phyloP scores from a whole-genome alignment of 2,113 vertebrate species.

The Arizona elegans region DNA sequence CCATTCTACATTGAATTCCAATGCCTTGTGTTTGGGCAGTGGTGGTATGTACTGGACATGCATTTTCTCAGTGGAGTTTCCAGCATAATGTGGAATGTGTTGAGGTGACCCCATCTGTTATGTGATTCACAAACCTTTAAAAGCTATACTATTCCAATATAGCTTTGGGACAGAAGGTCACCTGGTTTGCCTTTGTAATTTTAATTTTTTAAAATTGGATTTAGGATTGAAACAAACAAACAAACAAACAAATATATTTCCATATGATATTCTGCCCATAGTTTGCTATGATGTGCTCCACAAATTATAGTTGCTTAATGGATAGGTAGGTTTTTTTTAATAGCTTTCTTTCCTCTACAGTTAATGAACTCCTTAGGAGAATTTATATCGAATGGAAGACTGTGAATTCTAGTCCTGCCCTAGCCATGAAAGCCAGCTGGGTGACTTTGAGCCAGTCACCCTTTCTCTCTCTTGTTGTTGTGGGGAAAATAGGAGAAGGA shows the following conservation, averaged over 20 bases:
- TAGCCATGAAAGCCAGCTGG: background rate
- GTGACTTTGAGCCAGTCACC: background rate
- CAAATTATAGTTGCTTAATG: background rate
- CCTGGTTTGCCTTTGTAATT: background rate
- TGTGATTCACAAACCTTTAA: background rate
- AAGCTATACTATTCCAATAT: background rate
- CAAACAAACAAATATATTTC: background rate
- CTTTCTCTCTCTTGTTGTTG: background rate
- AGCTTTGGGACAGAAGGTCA: background rate
- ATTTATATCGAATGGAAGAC: background rate
- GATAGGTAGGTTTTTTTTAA: background rate
- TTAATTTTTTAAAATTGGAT: background rate
- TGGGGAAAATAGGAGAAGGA: background rate
- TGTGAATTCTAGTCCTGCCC: background rate
- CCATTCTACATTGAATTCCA: background rate
- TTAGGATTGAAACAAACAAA: background rate
- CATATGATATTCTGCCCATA: background rate
- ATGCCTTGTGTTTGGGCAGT: background rate
- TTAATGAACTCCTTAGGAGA: background rate
- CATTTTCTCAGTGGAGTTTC: background rate
- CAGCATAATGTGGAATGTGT: background rate
- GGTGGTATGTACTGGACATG: background rate
- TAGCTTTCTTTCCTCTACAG: background rate
- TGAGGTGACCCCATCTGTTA: background rate
- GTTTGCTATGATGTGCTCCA: background rate